Base-by-base conservation (phyloP, 2,888 invertebrate species). In the Eristalis tenax region DNA sequence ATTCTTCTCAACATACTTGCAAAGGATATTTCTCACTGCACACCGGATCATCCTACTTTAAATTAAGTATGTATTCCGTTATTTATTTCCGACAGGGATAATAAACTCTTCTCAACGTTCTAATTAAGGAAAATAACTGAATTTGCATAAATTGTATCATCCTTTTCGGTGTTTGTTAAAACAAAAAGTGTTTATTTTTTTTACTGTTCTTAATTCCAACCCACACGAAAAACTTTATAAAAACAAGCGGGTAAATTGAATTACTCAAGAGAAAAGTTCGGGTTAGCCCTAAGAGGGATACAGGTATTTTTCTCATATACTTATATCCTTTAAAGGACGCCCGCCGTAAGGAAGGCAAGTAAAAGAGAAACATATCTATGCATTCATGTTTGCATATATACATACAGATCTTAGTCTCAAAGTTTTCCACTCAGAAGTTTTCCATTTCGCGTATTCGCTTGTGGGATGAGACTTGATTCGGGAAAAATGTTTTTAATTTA, bases 371-470 rank as follows among this genome's bases (percentile, higher is more conserved):
- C 28, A 40, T 26, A 23, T 28, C 26, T 28, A 73, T 11, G 61
- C 22, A 26, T 56, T 61, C 18, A 63, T 69, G 59, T 43, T 50
- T 50, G 50, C 18, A 50, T 13, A 13, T 68, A 79, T 75, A 35
- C 32, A 61, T 69, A 65, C 18, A 73, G 66, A 65, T 71, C 76
- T 87, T 83, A 83, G 76, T 79, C 83, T 79, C 87, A 79, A 87
- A 87, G 70, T 87, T 87, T 83, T 83, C 79, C 68, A 79, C 87
- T 87, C 76, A 38, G 32, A 83, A 87, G 76, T 87, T 85, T 80
- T 76, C 76, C 77, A 82, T 70, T 82, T 66, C n/a, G 57, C 13
- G 28, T 59, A 64, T 75, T 40, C 38, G 26, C 63, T 77, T 68
- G 66, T 38, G 63, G 63, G 38, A 26, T 3, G 68, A 64, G 63